Conservation (phyloP, 2,888 invertebrate genomes). For the Scaptomyza caliginosa region DNA sequence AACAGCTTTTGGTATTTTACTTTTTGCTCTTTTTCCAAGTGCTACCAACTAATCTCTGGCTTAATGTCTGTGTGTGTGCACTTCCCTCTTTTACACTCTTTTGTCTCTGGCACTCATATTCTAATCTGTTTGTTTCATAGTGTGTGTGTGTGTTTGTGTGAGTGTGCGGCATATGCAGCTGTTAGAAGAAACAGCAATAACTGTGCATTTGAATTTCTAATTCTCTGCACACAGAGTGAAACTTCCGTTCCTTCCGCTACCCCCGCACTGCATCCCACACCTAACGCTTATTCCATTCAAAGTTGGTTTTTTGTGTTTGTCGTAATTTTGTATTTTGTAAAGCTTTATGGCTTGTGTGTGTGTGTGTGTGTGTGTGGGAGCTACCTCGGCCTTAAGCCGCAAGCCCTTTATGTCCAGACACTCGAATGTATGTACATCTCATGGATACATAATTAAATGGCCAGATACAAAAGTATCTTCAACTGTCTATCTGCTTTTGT, state of each 20-base stretch:
- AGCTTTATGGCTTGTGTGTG: conserved; percentile 15
- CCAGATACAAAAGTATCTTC: conserved; percentile 24
- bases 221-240: not conserved
- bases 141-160: not conserved
- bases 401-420: conserved; percentile 9
- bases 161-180: not conserved
- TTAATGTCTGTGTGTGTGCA: not conserved
- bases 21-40: conserved; percentile 2
- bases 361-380: not conserved
- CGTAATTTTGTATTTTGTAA: conserved; percentile 47
- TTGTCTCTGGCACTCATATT: not conserved
- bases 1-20: conserved; percentile 34
- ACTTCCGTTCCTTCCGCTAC: not conserved
- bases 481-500: not conserved
- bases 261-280: not conserved
- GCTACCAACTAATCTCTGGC: conserved; percentile 32
- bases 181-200: not conserved
- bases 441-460: conserved; percentile 25
- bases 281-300: no score
- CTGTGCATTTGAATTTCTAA: conserved; percentile 37
- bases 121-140: conserved; percentile 12
- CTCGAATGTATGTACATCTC: conserved; percentile 15
- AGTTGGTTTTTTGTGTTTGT: not conserved
- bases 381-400: not conserved
- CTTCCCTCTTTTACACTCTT: not conserved